phyloP scores from a whole-genome alignment of 2,888 invertebrate species.

The Orthosia gothica region DNA sequence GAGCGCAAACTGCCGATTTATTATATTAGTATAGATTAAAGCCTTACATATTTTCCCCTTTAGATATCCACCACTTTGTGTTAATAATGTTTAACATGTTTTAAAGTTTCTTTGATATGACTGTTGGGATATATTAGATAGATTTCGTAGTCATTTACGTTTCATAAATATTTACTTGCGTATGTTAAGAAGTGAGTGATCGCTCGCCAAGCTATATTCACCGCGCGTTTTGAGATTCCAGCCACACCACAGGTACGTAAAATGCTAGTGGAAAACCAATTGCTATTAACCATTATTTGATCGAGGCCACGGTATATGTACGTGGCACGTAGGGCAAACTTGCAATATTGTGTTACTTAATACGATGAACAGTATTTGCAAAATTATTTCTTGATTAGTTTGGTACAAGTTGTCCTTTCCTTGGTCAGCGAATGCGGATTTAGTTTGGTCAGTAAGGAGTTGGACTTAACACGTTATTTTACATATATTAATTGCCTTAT shows the following conservation, averaged over 20 bases:
- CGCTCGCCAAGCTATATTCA: constrained; percentile 22
- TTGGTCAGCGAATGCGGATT: not conserved
- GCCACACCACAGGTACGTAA: constrained; percentile 59
- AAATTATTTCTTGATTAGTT: not conserved
- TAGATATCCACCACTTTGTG: constrained; percentile 47
- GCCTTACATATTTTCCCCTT: constrained; percentile 7
- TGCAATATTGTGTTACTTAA: constrained; percentile 3
- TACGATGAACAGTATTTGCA: constrained; percentile 14
- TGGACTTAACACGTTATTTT: constrained; percentile 6
- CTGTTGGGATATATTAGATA: constrained; percentile 35
- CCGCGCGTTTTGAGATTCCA: constrained; percentile 49
- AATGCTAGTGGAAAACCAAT: constrained; percentile 25
- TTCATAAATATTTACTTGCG: constrained; percentile 15
- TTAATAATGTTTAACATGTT: constrained; percentile 35
- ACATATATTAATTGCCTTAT: not conserved
- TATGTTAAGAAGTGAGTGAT: constrained; percentile 18
- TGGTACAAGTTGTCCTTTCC: not conserved
- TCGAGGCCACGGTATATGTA: constrained; percentile 10
- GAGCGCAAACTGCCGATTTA: no score
- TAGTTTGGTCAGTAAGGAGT: not conserved
- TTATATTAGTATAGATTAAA: not conserved
- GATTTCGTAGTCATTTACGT: constrained; percentile 9
- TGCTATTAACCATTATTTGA: constrained; percentile 10
- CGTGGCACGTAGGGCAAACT: constrained; percentile 6
- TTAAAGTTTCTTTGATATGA: constrained; percentile 25